A percentile compares a stretch with the other conserved stretches of the same genome.
Conservation (phyloP, 2,113 vertebrate species). For the Micromys minutus region DNA sequence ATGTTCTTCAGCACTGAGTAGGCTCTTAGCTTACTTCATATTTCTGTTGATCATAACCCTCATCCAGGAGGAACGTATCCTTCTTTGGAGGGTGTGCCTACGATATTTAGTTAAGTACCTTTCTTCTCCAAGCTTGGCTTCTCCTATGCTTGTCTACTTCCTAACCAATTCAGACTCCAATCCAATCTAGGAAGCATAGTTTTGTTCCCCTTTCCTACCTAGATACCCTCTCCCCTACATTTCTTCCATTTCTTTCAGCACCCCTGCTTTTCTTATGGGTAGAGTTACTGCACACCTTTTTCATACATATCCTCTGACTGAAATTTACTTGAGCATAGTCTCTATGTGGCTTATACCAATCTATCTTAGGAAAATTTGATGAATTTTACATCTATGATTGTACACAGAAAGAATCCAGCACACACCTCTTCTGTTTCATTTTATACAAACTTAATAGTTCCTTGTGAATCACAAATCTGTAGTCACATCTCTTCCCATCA, state of each 20-base stretch:
- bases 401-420: background rate
- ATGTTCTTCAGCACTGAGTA: background rate
- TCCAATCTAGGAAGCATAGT: background rate
- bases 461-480: slow-evolving; percentile 46
- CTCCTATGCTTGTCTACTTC: background rate
- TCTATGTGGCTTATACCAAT: background rate
- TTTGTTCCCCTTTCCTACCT: background rate
- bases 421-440: slow-evolving; percentile 14
- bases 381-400: slow-evolving; percentile 6
- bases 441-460: slow-evolving; percentile 48
- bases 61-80: background rate
- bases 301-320: background rate
- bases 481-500: background rate
- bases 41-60: background rate
- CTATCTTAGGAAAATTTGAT: background rate
- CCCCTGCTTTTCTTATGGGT: background rate
- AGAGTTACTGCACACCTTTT: background rate
- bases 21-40: background rate
- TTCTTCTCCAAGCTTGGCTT: slow-evolving; percentile 16
- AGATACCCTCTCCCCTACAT: background rate
- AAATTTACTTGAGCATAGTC: background rate
- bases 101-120: background rate
- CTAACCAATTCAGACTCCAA: background rate
- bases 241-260: background rate
- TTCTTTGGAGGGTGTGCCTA: background rate